These are phyloP conservation scores for Plutomurus gul DNA, from an alignment of 1,140 invertebrate species.

Conservation along the genomic window DNA sequence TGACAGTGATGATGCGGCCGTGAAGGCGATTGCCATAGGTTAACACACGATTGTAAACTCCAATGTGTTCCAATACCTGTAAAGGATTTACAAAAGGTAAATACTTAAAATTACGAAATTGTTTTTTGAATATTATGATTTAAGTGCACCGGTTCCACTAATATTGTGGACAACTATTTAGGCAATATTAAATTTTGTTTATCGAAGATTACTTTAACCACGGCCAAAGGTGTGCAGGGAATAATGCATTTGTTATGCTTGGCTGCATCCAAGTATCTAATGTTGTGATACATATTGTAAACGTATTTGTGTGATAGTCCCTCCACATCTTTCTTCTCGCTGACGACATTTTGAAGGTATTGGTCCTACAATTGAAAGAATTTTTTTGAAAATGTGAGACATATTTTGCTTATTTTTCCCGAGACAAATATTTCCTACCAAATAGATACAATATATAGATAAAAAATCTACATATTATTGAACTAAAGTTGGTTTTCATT, in stretches of 20 bases:
- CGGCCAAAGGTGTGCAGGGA: conserved; percentile 49
- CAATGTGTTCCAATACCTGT: conserved; percentile 44
- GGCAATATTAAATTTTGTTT: background rate
- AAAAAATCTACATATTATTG: no score
- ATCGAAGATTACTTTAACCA: conserved; percentile 40
- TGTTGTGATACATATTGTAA: conserved; percentile 51
- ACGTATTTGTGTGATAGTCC: conserved; percentile 46
- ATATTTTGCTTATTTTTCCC: no score
- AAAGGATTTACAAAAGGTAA: background rate
- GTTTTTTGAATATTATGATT: no score
- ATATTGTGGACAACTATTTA: background rate
- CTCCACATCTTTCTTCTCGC: conserved; percentile 47
- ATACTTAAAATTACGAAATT: background rate
- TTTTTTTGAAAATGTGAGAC: no score
- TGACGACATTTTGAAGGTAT: conserved; percentile 49
- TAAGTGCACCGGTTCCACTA: no score
- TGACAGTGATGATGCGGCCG: conserved; percentile 41
- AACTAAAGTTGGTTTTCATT: no score
- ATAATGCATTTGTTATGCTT: conserved; percentile 45
- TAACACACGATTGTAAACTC: conserved; percentile 38
- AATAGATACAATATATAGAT: no score
- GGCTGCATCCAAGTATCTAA: conserved; percentile 42
- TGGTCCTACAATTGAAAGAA: conserved; percentile 40
- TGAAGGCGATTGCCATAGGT: conserved; percentile 49
- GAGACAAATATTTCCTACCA: no score